Evolutionary conservation across 2,113 vertebrate species (phyloP), one percentile per base, ranked within the genome.

Genomic region (Cottus gobio): DNA sequence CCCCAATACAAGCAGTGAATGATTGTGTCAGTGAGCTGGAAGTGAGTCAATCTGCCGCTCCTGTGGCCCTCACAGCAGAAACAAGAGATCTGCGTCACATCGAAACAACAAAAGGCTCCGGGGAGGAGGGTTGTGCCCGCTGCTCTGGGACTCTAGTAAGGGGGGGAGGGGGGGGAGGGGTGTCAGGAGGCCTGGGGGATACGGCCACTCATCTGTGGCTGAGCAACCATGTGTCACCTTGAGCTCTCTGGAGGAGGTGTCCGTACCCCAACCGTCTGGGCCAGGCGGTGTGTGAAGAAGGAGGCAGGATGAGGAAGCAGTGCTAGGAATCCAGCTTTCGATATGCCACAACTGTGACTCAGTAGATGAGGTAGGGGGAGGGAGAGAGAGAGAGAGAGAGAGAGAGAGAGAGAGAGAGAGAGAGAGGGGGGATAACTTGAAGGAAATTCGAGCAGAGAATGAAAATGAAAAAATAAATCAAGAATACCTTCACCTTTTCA

Each of bases 1-100:
- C 56, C 80, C 86, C 80, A 80, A 80, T 84, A 75, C 73, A 87
- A 87, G 89, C 81, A 72, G 74, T 92, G 91, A 92, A 90, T 89
- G 91, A 93, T 87, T 90, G 91, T 89, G 88, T 89, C 90, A 91
- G 86, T 76, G 90, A 87, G 80, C 84, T 91, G 88, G 88, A 92
- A 91, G 80, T 86, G 86, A 88, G 84, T 93, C 91, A 93, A 91
- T 83, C 88, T 87, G 89, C 83, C 72, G 71, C 76, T 87, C 50
- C 81, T 71, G 76, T 82, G 75, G 77, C 85, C 85, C 74, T 88
- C 85, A 71, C 88, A 89, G 79, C 83, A 87, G 66, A 89, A 26
- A 77, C 77, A 72, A 57, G 79, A 89, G 89, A 92, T 93, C 91
- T 90, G 73, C 28, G 57, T 75, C 46, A 46, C 80, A 70, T 79